Evolutionary conservation across 2,797 vertebrate species (phyloP).

Genomic region (Tapera naevia): DNA sequence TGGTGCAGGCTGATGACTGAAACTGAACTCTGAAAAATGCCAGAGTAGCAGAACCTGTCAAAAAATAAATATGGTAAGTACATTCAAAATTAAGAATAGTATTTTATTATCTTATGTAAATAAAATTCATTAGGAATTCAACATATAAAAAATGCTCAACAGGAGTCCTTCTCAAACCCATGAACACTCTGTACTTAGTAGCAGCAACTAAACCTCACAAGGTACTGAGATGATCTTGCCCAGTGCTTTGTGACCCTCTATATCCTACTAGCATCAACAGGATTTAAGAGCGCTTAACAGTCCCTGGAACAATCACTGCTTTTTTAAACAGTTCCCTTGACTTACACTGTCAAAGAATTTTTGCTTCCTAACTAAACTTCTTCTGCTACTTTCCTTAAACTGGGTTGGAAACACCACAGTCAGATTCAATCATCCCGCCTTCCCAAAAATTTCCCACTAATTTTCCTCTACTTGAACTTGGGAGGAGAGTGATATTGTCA

Average conservation of each 20-base stretch:
- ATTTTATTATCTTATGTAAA: neutral
- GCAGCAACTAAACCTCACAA: neutral
- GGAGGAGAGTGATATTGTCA: neutral
- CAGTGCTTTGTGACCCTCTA: neutral
- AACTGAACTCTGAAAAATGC: conserved; percentile 4
- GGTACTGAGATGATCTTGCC: neutral
- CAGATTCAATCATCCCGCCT: neutral
- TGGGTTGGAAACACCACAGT: neutral
- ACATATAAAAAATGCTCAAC: neutral
- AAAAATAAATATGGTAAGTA: conserved; percentile 17
- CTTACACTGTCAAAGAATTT: neutral
- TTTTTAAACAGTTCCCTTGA: neutral
- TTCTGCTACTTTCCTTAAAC: neutral
- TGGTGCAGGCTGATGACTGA: neutral
- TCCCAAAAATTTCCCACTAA: neutral
- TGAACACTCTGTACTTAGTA: neutral
- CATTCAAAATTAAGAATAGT: neutral
- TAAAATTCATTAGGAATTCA: neutral
- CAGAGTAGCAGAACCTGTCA: conserved; percentile 29
- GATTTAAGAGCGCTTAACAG: neutral
- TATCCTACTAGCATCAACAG: neutral
- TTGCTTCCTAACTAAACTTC: neutral
- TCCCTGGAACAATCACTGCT: neutral
- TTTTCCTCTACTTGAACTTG: neutral
- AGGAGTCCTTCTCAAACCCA: neutral